Conservation (phyloP, 2,888 invertebrate species). For the Acleris emargana region DNA sequence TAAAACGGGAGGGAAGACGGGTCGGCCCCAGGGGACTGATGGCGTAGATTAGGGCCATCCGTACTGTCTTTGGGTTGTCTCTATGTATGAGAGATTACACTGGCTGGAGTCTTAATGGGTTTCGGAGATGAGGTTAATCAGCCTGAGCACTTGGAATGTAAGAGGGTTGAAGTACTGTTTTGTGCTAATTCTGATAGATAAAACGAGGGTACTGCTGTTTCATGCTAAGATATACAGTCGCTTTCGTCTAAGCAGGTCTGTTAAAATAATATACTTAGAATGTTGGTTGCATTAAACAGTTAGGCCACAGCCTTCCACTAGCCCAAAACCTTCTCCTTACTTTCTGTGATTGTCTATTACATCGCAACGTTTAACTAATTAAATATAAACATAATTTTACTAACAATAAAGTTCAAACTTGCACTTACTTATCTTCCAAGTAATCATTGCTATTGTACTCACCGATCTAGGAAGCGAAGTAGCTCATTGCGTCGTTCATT, state of each 20-base stretch:
- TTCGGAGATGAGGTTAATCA: constrained; percentile 31
- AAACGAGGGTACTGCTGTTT: too few species aligned
- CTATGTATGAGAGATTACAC: constrained; percentile 35
- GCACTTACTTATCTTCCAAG: constrained; percentile 1
- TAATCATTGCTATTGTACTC: constrained; percentile 9
- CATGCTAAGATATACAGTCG: too few species aligned
- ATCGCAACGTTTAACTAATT: not conserved
- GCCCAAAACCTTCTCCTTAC: too few species aligned
- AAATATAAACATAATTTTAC: not conserved
- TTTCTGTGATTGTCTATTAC: too few species aligned
- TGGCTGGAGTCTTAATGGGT: constrained; percentile 31
- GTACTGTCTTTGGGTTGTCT: constrained; percentile 34
- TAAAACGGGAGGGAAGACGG: constrained; percentile 51
- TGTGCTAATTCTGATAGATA: constrained; percentile 18
- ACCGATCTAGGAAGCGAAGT: constrained; percentile 4
- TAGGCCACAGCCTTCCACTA: too few species aligned
- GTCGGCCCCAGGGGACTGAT: constrained; percentile 33
- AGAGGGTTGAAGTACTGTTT: constrained; percentile 13
- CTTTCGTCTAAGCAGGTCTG: too few species aligned
- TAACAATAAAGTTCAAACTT: not conserved
- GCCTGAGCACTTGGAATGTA: constrained; percentile 12
- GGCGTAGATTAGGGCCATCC: constrained; percentile 29
- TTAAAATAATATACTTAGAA: too few species aligned
- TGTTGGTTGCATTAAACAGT: too few species aligned
- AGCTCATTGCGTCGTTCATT: constrained; percentile 10